These are phyloP conservation scores for Drosophila ironensis DNA, from an alignment of 1,140 invertebrate species.

Conservation along the genomic window DNA sequence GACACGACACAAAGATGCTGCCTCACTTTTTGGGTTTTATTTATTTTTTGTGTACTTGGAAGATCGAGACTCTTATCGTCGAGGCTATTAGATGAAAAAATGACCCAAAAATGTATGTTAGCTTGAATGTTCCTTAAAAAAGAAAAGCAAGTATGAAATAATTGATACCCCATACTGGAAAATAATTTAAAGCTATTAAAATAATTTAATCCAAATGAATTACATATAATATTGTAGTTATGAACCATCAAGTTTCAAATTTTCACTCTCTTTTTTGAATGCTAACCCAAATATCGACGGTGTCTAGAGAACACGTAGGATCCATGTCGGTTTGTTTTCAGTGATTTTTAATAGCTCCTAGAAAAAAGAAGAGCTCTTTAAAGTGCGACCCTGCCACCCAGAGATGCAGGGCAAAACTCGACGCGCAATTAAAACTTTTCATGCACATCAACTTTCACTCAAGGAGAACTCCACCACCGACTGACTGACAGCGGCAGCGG, in stretches of 20 bases:
- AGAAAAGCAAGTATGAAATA: not conserved
- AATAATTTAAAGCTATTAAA: not conserved
- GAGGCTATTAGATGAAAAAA: conserved; percentile 53
- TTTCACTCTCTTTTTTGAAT: no score
- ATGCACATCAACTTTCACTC: conserved; percentile 79
- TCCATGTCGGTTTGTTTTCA: no score
- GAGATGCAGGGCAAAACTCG: conserved; percentile 43
- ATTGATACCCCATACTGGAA: not conserved
- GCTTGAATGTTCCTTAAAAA: conserved; percentile 3
- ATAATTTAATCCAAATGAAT: not conserved
- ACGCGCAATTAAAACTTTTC: conserved; percentile 78
- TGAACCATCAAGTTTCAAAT: no score
- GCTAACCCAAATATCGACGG: no score
- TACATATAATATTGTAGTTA: no score
- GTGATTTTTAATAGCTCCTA: no score
- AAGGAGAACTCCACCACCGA: conserved; percentile 48
- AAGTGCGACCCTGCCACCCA: conserved; percentile 54
- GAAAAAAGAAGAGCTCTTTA: conserved; percentile 5
- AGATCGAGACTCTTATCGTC: conserved; percentile 52
- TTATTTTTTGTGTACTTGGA: conserved; percentile 15
- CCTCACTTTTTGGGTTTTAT: conserved; percentile 14
- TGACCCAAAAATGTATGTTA: conserved; percentile 61
- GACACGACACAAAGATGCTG: conserved; percentile 41
- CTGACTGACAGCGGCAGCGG: conserved; percentile 72
- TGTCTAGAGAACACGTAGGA: no score